A percentile compares a stretch with the other conserved stretches of the same genome.
phyloP scores from a whole-genome alignment of 2,113 vertebrate species.

The Psophia crepitans region DNA sequence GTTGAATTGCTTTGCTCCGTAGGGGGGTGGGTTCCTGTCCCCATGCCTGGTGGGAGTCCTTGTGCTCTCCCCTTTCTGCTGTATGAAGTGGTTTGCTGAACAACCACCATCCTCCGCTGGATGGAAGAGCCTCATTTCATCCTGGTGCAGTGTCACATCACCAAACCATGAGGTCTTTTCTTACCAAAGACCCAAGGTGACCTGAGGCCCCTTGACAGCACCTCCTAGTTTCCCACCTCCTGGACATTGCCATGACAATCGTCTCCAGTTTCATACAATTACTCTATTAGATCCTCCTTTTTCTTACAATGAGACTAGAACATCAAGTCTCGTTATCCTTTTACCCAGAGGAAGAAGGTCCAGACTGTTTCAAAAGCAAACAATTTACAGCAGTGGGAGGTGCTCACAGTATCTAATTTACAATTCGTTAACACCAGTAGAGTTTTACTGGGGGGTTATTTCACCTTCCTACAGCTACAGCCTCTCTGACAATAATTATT shows the following conservation, averaged over 20 bases:
- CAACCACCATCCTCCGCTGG: background rate
- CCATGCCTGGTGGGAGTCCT: background rate
- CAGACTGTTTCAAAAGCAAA: background rate
- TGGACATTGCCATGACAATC: background rate
- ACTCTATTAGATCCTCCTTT: background rate
- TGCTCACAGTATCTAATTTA: slow-evolving; percentile 7
- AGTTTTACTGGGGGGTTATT: background rate
- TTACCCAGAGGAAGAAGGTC: background rate
- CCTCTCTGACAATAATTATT: slow-evolving; percentile 15
- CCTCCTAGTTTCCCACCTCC: background rate
- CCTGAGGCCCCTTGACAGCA: background rate
- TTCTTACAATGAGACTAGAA: background rate
- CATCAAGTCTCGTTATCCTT: background rate
- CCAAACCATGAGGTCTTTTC: background rate
- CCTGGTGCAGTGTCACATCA: background rate
- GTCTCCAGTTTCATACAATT: background rate
- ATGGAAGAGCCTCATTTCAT: background rate
- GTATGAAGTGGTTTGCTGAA: background rate
- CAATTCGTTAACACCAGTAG: background rate
- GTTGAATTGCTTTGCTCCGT: background rate
- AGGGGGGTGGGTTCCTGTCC: no score
- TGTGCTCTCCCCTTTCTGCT: background rate
- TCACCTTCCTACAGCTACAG: background rate
- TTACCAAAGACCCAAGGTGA: background rate
- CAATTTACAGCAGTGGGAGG: background rate